Evolutionary conservation across 64 coral and sea anemone genomes (phyloP), one percentile per base, ranked within the genome.

Genomic region (Pachyseris speciosa): DNA sequence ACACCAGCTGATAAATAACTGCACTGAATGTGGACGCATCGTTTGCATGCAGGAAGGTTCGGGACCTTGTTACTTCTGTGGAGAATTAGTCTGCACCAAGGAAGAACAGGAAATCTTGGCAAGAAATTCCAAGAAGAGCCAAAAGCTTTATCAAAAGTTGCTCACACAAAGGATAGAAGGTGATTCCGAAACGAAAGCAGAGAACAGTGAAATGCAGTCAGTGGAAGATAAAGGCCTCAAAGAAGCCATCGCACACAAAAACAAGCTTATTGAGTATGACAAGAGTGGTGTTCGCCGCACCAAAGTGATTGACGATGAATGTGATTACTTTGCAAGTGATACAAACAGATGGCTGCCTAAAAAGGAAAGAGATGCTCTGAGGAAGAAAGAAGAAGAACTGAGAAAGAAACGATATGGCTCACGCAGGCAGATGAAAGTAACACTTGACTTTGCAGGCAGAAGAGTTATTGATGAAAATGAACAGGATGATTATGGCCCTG

Each of bases 21-120:
- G 96, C 53, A 92, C 66, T 41, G 83, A 93, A 27, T 98, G 96
- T 89, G 96, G 96, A 13, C 69, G 96, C 26, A 98, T 98, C 39
- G 89, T 98, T 16, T 98, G 96, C 64, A 90, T 86, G 25, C 96
- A 98, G 69, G 96, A 98, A 59, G 96, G 96, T 5, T 94, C 89
- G 40, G 97, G 97, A 7, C 97, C 94, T 20, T 99, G 97, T 67
- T 99, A 95, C 70, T 99, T 99, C 60, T 99, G 97, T 84, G 97
- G 97, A 83, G 90, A 90, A 34, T 67, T 99, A 63, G 97, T 99
- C 83, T 99, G 97, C 67, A 93, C 90, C 11, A 73, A 51, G 41
- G 97, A 94, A 55, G 94, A 95, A 45, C 80, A 90, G 77, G 94
- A 99, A 61, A 67, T 99, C 10, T 55, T 99, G 50, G 94, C 93